Base-by-base conservation (phyloP, 2,113 vertebrate species). In the Monopterus albus region DNA sequence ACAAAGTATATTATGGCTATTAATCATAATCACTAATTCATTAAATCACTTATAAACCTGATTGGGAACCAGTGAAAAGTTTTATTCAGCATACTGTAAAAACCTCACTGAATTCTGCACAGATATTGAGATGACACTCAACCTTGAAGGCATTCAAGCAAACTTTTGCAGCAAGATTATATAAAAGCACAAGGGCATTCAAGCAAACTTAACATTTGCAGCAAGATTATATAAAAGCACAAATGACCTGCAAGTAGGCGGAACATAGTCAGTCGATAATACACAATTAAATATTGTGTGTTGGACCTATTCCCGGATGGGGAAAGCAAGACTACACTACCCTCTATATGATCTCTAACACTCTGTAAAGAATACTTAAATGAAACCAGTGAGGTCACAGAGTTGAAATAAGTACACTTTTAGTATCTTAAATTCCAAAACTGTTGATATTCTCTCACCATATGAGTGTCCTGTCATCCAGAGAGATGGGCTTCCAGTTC, bases 401-500 rank as follows among this genome's bases (percentile, higher is more conserved):
- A 28, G 1, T n/a, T n/a, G 3, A 25, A 43, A 47, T 40, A 36
- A 9, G 0, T 6, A 25, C 0, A 66, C 20, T 40, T 53, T 51
- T 15, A 47, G 20, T 9, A 4, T 75, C 31, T 46, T 25, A 58
- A 45, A 53, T 71, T 17, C 33, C 20, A 31, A 60, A 68, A 26
- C 6, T n/a, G 10, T 36, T 36, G 7, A 13, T 38, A 20, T 62
- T 46, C 1, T 51, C 67, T 76, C 65, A 94, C 97, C 95, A 9
- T 98, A 98, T 31, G 97, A 96, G 79, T 97, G 97, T 23, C 97
- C 96, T 53, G 96, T 94, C 96, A 98, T 96, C 97, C 97, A 98
- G 61, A 98, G 83, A 49, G 97, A 99, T 81, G 97, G 96, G 89
- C 96, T 99, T 87, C 96, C 95, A 50, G 95, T 96, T 75, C 96